Base-by-base conservation (phyloP, 30 jellyfish, hydroid and myxozoan species). In the Aurelia sp. region DNA sequence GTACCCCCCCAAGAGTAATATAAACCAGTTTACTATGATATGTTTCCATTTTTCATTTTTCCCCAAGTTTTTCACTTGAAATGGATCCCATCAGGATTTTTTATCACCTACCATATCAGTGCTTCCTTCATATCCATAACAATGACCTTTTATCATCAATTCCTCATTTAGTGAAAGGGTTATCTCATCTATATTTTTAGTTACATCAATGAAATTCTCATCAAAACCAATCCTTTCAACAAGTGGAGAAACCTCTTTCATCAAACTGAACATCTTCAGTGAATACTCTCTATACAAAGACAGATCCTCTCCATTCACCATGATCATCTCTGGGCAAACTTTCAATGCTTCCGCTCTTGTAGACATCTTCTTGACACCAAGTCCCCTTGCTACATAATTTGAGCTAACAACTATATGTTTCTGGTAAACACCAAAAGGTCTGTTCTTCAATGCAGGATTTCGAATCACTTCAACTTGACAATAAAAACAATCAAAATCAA, bases 161-260 rank as follows among this genome's bases (percentile, higher is more conserved):
- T 41, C 15, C 20, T 60, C 47, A 53, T 22, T 7, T 24, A 77
- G 38, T 8, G 70, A n/a, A 20, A 52, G n/a, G 61, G 17, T 5
- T 67, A 52, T 19, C 0, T 80, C 82, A 21, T 89, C 92, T 15
- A 89, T 58, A n/a, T 62, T 40, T 52, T 78, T 59, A 2, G 97
- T 90, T 0, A 90, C 95, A 75, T 90, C 97, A 20, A 90, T 59
- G 63, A 73, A 90, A 47, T 90, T 90, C 76, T 90, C 97, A 66
- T 90, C 97, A 35, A 90, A 31, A 30, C 97, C 97, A 74, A 90
- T 67, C 71, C 86, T 90, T 55, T 90, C 97, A 17, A 90, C 97
- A 8, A 64, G 20, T 5, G 87, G 68, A 8, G 91, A 71, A 20
- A 79, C 78, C 17, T 41, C 52, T 41, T 81, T 75, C 71, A 82